Evolutionary conservation across 2,113 vertebrate species (phyloP), one percentile per base, ranked within the genome.

Genomic region (Seriola dumerili): DNA sequence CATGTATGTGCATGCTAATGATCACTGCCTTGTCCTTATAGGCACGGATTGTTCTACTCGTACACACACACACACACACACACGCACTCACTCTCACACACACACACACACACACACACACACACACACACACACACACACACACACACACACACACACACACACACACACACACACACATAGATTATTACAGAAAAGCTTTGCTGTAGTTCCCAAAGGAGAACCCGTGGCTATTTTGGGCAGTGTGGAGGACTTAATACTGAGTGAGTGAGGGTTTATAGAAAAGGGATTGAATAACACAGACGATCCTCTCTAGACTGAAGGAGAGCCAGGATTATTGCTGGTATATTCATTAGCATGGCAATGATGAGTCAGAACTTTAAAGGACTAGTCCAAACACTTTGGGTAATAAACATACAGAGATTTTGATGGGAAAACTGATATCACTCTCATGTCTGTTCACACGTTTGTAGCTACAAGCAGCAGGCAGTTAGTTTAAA

Each of bases 141-240:
- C 25, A 64, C 12, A 55, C 32, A 66, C 40, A 40, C 9, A 10
- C 40, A 40, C 21, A 29, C 40, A 46, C 32, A 54, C 58, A 46
- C 74, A 76, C 58, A 64, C 12, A 55, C 32, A 66, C 25, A 72
- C 46, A 38, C 44, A 68, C 42, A 62, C 25, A 67, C 23, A 48
- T 12, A 72, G 54, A 88, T 84, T 78, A 78, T 75, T 76, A 50
- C 52, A 76, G 74, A 61, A 81, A 64, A 88, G 85, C 83, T 85
- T 75, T 70, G 67, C 61, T 73, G 81, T 86, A 67, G 17, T 67
- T 88, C 90, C 92, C 85, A 87, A 36, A 85, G 84, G 85, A 83
- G 80, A 81, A 66, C 57, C 87, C 63, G 0, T 48, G 36, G 61
- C 81, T 92, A 93, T 93, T 92, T 88, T 67, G 9, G 81, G 78